Conservation (phyloP, 2,797 vertebrate genomes). For the Glossophaga mutica region DNA sequence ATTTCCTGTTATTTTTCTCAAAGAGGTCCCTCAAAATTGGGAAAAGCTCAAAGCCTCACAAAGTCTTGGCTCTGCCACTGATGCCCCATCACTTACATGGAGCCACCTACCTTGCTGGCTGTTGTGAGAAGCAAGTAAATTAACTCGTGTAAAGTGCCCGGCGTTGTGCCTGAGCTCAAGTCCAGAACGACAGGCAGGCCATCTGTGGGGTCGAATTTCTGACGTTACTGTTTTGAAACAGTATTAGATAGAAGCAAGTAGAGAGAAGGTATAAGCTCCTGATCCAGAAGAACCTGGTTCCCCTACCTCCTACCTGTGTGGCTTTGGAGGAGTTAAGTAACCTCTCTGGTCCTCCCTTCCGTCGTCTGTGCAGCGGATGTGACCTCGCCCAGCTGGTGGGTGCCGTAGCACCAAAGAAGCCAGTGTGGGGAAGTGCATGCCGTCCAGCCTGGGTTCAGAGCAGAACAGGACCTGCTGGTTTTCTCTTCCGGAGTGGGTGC, state of each 20-base stretch:
- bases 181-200: not conserved
- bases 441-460: not conserved
- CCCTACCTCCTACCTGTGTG: not conserved
- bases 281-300: not conserved
- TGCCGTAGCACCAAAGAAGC: not conserved
- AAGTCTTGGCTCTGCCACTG: not conserved
- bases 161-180: not conserved
- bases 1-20: not conserved
- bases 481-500: not conserved
- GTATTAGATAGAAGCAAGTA: not conserved
- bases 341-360: not conserved
- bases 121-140: not conserved
- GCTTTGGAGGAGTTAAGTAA: not conserved
- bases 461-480: not conserved
- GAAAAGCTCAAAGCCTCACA: not conserved
- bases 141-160: not conserved
- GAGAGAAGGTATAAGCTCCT: not conserved
- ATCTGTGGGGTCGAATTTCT: not conserved
- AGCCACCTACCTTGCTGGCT: not conserved
- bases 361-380: not conserved
- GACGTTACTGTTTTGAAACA: not conserved
- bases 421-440: fast-evolving
- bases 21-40: not conserved
- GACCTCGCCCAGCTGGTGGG: not conserved
- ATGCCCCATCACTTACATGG: not conserved